A percentile compares a stretch with the other conserved stretches of the same genome.
These are phyloP conservation scores for Myxocyprinus asiaticus DNA, from an alignment of 2,113 vertebrate species.

Conservation along the genomic window DNA sequence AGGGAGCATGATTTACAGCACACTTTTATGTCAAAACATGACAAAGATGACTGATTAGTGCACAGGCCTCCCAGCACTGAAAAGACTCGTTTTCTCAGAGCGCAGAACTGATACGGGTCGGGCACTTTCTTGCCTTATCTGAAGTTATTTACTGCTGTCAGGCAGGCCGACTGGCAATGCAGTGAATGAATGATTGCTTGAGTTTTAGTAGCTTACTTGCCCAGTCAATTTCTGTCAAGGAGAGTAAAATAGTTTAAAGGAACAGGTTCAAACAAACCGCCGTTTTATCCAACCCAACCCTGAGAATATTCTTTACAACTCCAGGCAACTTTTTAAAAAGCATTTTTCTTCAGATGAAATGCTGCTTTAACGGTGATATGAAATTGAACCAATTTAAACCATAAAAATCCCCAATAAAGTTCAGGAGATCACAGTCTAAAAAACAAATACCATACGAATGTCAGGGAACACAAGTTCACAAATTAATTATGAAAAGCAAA, in stretches of 20 bases:
- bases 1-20: background rate
- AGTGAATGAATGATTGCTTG: constrained; percentile 21
- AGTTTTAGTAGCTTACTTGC: constrained; percentile 13
- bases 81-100: background rate
- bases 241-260: background rate
- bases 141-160: constrained; percentile 18
- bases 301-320: background rate
- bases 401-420: background rate
- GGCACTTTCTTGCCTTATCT: background rate
- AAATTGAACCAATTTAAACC: background rate
- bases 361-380: background rate
- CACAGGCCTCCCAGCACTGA: constrained; percentile 1
- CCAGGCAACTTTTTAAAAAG: too few relatives aligned
- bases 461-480: constrained; percentile 40
- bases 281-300: background rate
- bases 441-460: constrained; percentile 42
- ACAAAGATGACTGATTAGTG: background rate
- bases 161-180: constrained; percentile 3
- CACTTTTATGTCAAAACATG: background rate
- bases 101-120: background rate
- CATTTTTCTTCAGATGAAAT: too few relatives aligned
- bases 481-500: constrained; percentile 17
- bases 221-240: constrained; percentile 26
- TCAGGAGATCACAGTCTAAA: background rate
- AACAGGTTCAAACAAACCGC: background rate